Percentiles rank a stretch among this genome's conserved stretches.
Evolutionary conservation across 2,113 vertebrate species (phyloP).

Genomic region (Merops nubicus): DNA sequence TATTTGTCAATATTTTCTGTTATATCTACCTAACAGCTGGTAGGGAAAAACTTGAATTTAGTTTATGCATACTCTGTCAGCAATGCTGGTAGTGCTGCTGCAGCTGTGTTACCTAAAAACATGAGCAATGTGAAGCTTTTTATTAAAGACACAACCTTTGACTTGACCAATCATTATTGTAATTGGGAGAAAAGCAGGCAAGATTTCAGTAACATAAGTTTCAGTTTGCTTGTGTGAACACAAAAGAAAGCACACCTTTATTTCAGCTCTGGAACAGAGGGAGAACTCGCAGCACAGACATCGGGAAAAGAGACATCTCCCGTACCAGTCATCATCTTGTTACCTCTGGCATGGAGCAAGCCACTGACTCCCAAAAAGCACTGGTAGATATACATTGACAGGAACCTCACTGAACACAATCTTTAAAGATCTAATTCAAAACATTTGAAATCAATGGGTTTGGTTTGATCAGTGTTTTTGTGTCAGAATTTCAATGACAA

Average conservation of each 20-base stretch:
- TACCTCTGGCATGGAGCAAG: not conserved
- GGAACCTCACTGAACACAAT: not conserved
- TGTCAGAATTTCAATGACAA: not conserved
- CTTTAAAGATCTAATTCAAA: not conserved
- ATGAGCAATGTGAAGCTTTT: not conserved
- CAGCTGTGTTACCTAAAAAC: not conserved
- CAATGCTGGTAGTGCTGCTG: not conserved
- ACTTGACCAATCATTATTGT: not conserved
- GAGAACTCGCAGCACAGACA: not conserved
- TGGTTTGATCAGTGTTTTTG: not conserved
- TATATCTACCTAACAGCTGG: not conserved
- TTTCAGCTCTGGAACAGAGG: not conserved
- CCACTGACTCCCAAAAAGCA: not conserved
- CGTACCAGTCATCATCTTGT: not conserved
- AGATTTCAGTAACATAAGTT: not conserved
- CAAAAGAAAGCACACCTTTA: not conserved
- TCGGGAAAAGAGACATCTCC: not conserved
- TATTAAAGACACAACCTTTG: not conserved
- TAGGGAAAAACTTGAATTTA: not conserved
- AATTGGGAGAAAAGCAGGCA: not conserved
- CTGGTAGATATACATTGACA: not conserved
- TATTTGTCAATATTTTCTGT: not conserved
- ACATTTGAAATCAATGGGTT: not conserved
- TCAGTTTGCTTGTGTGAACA: not conserved
- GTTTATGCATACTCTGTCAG: not conserved